phyloP scores from a whole-genome alignment of 2,888 invertebrate genomes.

The Napeogenes inachia region DNA sequence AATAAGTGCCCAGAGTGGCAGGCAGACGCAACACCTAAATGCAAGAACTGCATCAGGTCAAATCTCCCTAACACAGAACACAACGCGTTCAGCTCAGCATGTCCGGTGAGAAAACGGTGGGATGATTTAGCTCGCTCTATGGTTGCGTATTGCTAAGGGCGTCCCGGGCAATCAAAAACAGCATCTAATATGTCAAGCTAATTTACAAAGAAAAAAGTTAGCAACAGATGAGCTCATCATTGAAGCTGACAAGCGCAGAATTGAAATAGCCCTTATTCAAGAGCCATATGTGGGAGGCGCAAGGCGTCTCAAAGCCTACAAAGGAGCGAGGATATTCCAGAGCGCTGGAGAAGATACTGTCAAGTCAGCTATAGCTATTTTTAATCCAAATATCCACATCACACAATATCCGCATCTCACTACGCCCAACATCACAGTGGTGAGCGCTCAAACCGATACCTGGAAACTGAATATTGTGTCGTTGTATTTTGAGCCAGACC shows the following conservation, averaged over 20 bases:
- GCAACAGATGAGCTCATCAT: conserved; percentile 23
- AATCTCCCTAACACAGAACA: too few relatives aligned
- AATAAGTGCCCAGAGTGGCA: too few relatives aligned
- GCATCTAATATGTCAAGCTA: conserved; percentile 13
- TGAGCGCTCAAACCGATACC: conserved; percentile 7
- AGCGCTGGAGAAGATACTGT: conserved; percentile 1
- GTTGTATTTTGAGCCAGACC: conserved; percentile 21
- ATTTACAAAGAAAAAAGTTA: conserved; percentile 21
- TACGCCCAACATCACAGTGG: conserved; percentile 17
- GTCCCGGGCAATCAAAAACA: too few relatives aligned
- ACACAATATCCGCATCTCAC: not conserved
- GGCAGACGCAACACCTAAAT: too few relatives aligned
- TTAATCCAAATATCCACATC: conserved; percentile 14
- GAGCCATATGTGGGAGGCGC: conserved; percentile 22
- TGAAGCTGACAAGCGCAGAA: conserved; percentile 12
- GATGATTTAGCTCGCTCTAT: too few relatives aligned
- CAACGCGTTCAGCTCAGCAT: too few relatives aligned
- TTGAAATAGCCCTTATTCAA: conserved; percentile 16
- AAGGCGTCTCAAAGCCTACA: not conserved
- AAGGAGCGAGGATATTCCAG: conserved; percentile 15
- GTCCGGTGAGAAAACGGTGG: too few relatives aligned
- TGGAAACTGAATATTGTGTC: conserved; percentile 20
- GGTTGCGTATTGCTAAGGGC: too few relatives aligned
- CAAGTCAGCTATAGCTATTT: conserved; percentile 22
- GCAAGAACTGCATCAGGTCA: too few relatives aligned